Percentiles rank a stretch among this genome's conserved stretches.
phyloP scores from a whole-genome alignment of 2,797 vertebrate species.

The Anabas testudineus region DNA sequence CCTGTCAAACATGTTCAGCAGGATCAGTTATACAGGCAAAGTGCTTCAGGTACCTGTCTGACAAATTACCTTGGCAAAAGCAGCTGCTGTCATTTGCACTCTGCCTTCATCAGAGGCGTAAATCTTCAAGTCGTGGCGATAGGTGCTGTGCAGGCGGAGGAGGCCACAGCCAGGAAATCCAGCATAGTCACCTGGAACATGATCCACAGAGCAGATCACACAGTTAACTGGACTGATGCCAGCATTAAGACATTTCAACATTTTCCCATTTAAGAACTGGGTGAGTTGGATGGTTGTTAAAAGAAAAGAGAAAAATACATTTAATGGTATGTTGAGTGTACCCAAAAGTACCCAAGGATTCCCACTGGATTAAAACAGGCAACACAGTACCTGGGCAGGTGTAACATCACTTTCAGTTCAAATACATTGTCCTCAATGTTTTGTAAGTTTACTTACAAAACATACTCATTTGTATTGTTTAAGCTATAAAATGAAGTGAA shows the following conservation, averaged over 20 bases:
- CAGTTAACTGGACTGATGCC: neutral
- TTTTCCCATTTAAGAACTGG: neutral
- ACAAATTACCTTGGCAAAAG: constrained; percentile 93
- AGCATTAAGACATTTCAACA: neutral
- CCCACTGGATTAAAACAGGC: constrained; percentile 14
- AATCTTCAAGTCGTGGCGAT: constrained; percentile 97
- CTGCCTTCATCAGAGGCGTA: constrained; percentile 96
- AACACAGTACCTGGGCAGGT: constrained; percentile 16
- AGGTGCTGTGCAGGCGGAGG: constrained; percentile 96
- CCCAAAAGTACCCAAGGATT: constrained; percentile 36
- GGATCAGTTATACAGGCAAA: neutral
- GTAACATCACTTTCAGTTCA: constrained; percentile 69
- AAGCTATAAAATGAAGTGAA: constrained; percentile 61
- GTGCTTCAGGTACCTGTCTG: no score
- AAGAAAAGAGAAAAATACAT: constrained; percentile 17
- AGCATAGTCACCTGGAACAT: constrained; percentile 92
- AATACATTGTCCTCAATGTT: constrained; percentile 18
- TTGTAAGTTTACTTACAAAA: constrained; percentile 17
- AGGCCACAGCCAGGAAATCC: constrained; percentile 97
- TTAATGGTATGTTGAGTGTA: constrained; percentile 34
- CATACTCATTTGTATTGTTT: neutral
- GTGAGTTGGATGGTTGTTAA: constrained; percentile 12
- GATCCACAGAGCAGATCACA: neutral
- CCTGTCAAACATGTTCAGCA: no score
- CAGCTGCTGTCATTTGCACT: constrained; percentile 97